These are phyloP conservation scores for Mystacornis crossleyi DNA, from an alignment of 2,113 vertebrate genomes.

Conservation along the genomic window DNA sequence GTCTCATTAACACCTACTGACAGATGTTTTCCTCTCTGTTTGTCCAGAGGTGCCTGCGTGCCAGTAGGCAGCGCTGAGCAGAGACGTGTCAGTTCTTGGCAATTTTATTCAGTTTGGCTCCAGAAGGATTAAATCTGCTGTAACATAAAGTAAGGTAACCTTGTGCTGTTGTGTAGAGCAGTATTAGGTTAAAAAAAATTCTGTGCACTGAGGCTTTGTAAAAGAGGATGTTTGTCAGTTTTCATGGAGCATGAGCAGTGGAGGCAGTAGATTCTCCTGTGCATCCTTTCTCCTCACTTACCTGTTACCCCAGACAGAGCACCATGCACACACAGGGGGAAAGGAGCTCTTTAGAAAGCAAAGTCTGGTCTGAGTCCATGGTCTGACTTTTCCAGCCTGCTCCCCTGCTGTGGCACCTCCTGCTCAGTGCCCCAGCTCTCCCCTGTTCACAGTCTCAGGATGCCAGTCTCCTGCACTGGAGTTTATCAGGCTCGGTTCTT, in stretches of 20 bases:
- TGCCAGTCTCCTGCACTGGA: background rate
- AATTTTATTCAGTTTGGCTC: background rate
- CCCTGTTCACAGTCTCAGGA: background rate
- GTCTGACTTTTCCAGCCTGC: background rate
- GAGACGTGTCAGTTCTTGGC: background rate
- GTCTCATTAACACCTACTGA: slow-evolving; percentile 18
- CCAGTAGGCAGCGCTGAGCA: background rate
- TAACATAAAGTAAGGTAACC: background rate
- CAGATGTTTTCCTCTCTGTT: background rate
- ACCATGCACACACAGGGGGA: background rate
- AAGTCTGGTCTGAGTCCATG: background rate
- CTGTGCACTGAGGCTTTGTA: background rate
- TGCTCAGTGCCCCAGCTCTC: background rate
- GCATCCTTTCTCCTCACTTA: background rate
- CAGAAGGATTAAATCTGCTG: background rate
- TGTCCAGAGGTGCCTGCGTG: background rate
- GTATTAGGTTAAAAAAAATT: background rate
- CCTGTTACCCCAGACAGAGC: background rate
- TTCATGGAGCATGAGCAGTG: background rate
- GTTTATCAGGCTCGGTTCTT: background rate
- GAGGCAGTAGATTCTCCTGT: background rate
- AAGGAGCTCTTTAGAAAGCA: background rate
- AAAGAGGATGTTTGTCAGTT: background rate
- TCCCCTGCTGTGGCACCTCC: background rate
- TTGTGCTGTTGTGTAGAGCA: background rate